Base-by-base conservation (phyloP, 2,113 vertebrate genomes). In the Coryphaenoides rupestris region DNA sequence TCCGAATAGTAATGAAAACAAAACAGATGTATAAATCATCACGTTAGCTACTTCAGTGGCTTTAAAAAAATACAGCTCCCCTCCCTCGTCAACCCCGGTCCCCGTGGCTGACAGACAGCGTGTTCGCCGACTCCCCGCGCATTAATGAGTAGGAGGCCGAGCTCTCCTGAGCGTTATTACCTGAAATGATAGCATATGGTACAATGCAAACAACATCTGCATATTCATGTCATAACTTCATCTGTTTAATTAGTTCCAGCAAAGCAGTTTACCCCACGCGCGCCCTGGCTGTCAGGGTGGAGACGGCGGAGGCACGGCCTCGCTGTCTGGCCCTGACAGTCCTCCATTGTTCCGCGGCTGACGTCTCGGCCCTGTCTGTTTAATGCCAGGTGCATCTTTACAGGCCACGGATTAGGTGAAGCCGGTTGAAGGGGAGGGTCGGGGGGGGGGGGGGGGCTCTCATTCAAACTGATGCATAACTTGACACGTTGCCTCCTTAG, bases 181-280 rank as follows among this genome's bases (percentile, higher is more conserved):
- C 95, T 97, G 94, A 93, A 94, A 98, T 96, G 96, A 98, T 96
- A 96, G 93, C 95, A 97, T 98, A 98, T 98, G 96, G 94, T 93
- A 92, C 94, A 96, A 99, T 95, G 94, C 96, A 97, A 98, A 98
- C 94, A 96, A 96, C 94, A 98, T 97, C 95, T 99, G 95, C 95
- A 98, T 96, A 96, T 96, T 96, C 94, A 94, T 98, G 95, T 96
- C 93, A 94, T 96, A 98, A 98, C 95, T 98, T 96, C 92, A 93
- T 98, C 94, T 97, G 94, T 98, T 96, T 98, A 98, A 98, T 98
- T 97, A 99, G 95, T 96, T 99, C 95, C 94, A 95, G 95, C 93
- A 95, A 98, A 97, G 94, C 94, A 95, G 96, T 95, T 96, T 98
- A 95, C 94, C 95, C 95, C 96, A 91, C 85, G 93, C 94, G n/a